Base-by-base conservation (phyloP, 2,888 invertebrate species). In the Tortricodes alternella region DNA sequence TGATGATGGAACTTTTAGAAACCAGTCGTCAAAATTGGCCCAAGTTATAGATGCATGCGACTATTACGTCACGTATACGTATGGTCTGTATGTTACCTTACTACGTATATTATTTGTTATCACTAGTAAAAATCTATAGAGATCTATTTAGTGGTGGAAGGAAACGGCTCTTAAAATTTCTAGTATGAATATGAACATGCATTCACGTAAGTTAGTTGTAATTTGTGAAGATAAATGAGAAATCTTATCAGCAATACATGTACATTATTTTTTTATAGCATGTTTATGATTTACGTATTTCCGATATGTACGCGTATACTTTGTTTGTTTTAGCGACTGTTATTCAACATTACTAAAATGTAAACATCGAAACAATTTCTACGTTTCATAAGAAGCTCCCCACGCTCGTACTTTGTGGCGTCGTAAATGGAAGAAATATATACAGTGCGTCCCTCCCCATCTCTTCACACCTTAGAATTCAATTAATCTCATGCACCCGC, bases 391-490 rank as follows among this genome's bases (percentile, higher is more conserved):
- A n/a, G n/a, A n/a, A n/a, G n/a, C n/a, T n/a, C n/a, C n/a, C 24
- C n/a, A 18, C 27, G 34, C 34, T 43, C 21, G 2, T 43, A 44
- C 62, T 67, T 72, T 56, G 34, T 58, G 53, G 61, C 53, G 29
- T 41, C 44, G 23, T 23, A 61, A 63, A 70, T 69, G 66, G 71
- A 69, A 39, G 24, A 72, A 76, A 78, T 74, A 72, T 71, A 66
- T 68, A 68, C 70, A 65, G 67, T 66, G 67, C 73, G 68, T 69
- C 71, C 70, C 71, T 52, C 68, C 64, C 60, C 73, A 71, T 74
- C 78, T 78, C 77, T 86, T 88, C 82, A 83, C 85, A 86, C 85
- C 84, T 84, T 83, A 85, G 85, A 87, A 89, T 89, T 89, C 88
- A 89, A 89, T 89, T 89, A 88, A 87, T 85, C 82, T 82, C 68